A percentile compares a stretch with the other conserved stretches of the same genome.
Evolutionary conservation across 1,140 invertebrate species (phyloP).

Genomic region (Drosophila subpulchrella): DNA sequence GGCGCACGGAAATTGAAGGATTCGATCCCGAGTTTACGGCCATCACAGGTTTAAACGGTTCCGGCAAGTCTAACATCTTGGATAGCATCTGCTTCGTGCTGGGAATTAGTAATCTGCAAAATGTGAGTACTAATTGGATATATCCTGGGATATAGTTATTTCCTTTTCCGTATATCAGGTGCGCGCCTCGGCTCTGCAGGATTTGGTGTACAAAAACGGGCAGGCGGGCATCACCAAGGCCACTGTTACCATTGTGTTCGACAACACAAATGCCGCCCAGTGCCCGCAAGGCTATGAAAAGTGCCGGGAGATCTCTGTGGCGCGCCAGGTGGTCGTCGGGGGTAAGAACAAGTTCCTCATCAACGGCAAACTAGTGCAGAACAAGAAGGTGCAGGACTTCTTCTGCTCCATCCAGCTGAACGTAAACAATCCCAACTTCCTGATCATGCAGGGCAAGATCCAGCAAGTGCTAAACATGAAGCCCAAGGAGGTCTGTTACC

Average conservation of each 20-base stretch:
- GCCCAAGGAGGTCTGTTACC: conserved; percentile 92
- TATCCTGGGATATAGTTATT: not conserved
- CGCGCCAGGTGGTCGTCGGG: conserved; percentile 92
- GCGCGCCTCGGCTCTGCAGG: conserved; percentile 94
- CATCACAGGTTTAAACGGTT: conserved; percentile 99
- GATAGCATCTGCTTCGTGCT: conserved; percentile 99
- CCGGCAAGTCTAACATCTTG: conserved; percentile 99
- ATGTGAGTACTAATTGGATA: conserved; percentile 87
- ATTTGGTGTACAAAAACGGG: conserved; percentile 98
- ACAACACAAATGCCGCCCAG: conserved; percentile 93
- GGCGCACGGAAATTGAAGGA: conserved; percentile 95
- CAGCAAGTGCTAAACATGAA: conserved; percentile 99
- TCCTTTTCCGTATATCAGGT: conserved; percentile 87
- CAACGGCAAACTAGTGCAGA: conserved; percentile 95
- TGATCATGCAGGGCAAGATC: conserved; percentile 99
- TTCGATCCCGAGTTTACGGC: conserved; percentile 99
- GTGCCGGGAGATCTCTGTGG: conserved; percentile 96
- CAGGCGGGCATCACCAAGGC: conserved; percentile 98
- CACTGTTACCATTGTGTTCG: conserved; percentile 97
- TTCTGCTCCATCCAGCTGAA: conserved; percentile 99
- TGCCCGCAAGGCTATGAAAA: conserved; percentile 97
- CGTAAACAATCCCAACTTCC: conserved; percentile 99
- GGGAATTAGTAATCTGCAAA: conserved; percentile 96
- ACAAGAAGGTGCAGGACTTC: conserved; percentile 96
- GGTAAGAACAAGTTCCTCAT: conserved; percentile 98